Percentiles rank a stretch among this genome's conserved stretches.
Evolutionary conservation across 1,140 invertebrate genomes (phyloP).

Genomic region (Hormaphis cornu): DNA sequence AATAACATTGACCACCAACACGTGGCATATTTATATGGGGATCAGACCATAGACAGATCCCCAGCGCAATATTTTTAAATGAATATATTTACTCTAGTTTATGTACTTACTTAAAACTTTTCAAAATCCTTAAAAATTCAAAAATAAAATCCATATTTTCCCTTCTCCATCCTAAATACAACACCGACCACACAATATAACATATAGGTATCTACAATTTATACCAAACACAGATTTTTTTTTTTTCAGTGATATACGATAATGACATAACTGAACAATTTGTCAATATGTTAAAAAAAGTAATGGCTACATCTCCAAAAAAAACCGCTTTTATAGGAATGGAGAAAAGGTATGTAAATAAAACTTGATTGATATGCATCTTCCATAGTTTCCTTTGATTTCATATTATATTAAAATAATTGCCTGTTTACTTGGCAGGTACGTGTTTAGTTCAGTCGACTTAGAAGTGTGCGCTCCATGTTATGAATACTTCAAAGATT

Average conservation of each 20-base stretch:
- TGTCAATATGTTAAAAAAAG: slow-evolving; percentile 58
- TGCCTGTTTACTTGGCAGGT: slow-evolving; percentile 41
- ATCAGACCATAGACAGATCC: no score
- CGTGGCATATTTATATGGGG: no score
- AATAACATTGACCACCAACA: no score
- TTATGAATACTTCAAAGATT: slow-evolving; percentile 67
- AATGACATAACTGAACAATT: slow-evolving; percentile 74
- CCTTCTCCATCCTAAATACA: no score
- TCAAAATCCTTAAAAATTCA: no score
- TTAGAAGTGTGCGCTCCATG: slow-evolving; percentile 71
- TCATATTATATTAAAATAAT: not conserved
- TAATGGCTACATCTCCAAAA: slow-evolving; percentile 48
- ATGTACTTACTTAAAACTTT: no score
- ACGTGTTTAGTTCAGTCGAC: slow-evolving; percentile 70
- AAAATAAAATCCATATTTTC: no score
- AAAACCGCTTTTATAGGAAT: slow-evolving; percentile 67
- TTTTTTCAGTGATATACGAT: slow-evolving; percentile 72
- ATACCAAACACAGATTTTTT: no score
- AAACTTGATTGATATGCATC: not conserved
- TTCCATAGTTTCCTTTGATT: not conserved
- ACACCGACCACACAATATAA: no score
- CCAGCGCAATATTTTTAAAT: no score
- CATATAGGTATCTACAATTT: no score
- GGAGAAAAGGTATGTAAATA: slow-evolving; percentile 57
- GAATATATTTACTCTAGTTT: no score